Evolutionary conservation across 2,888 invertebrate species (phyloP), one percentile per base, ranked within the genome.

Genomic region (Pristionchus arcanus): DNA sequence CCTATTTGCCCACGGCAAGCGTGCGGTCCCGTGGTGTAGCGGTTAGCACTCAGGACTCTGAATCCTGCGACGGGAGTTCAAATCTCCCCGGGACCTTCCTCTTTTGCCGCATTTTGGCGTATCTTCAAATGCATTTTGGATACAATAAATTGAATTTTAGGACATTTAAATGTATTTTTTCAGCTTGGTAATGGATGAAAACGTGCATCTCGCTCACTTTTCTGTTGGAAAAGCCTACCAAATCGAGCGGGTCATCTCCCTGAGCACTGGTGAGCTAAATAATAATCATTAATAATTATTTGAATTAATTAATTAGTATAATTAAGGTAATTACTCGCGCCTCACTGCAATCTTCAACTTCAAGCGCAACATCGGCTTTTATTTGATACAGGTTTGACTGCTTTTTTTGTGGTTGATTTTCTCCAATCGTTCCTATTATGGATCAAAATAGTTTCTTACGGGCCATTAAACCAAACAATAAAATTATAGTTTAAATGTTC

Each of bases 171-270:
- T 37, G 19, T n/a, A 42, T 19, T 81, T 68, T 71, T 87, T 1
- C 59, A 87, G 89, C 37, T 95, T 95, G n/a, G 93, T 93, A 28
- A 93, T 95, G 42, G 94, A 95, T 88, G 93, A 94, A 68, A 94
- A 94, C 81, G 95, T 95, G 3, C 94, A 95, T 90, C 91, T 95
- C 89, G 95, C 95, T 2, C 95, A 95, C 91, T 95, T 95, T 90
- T 93, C 93, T 19, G 94, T 95, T 49, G 94, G 93, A 53, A 94
- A 94, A 15, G 94, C 94, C 89, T 92, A 93, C 89, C 93, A 94
- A 85, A 92, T 93, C 71, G 95, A 95, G 89, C 91, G 95, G 68
- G 91, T 93, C n/a, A 95, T 95, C 37, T 93, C 93, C n/a, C 91
- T 95, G 15, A 94, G 94, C 59, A 95, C 95, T 34, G 94, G 92